Evolutionary conservation across 2,888 invertebrate genomes (phyloP).

Genomic region (Sesia bembeciformis): DNA sequence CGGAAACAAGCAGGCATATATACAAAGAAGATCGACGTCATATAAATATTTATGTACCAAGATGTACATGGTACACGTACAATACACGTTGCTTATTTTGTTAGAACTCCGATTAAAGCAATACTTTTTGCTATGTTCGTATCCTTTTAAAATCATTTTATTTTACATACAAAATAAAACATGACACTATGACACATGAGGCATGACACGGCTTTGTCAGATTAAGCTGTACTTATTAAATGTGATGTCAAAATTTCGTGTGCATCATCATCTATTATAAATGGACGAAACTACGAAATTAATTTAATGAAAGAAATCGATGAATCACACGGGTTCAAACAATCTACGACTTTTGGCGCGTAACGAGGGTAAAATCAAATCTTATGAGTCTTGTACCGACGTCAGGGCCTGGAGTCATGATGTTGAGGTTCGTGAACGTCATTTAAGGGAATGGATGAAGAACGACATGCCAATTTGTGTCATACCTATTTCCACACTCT

Average conservation of each 20-base stretch:
- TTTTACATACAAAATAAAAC: no score
- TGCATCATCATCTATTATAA: slow-evolving; percentile 14
- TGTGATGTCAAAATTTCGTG: slow-evolving; percentile 27
- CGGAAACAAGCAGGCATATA: no score
- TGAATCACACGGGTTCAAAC: slow-evolving; percentile 30
- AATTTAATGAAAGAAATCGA: slow-evolving; percentile 26
- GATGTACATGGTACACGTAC: no score
- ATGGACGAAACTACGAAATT: slow-evolving; percentile 18
- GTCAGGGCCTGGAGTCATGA: slow-evolving; percentile 74
- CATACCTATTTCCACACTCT: slow-evolving; percentile 34
- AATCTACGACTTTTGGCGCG: slow-evolving; percentile 39
- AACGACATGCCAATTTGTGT: slow-evolving; percentile 47
- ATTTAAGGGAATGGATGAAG: slow-evolving; percentile 63
- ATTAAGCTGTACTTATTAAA: no score
- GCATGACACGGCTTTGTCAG: no score
- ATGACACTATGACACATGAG: no score
- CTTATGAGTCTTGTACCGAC: slow-evolving; percentile 67
- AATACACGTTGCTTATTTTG: no score
- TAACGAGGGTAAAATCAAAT: slow-evolving; percentile 71
- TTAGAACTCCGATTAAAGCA: no score
- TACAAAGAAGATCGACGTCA: no score
- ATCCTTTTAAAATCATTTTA: no score
- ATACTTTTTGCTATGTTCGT: no score
- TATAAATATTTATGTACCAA: no score
- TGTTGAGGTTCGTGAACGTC: slow-evolving; percentile 23